Evolutionary conservation across 2,888 invertebrate species (phyloP).

Genomic region (Mantis religiosa): DNA sequence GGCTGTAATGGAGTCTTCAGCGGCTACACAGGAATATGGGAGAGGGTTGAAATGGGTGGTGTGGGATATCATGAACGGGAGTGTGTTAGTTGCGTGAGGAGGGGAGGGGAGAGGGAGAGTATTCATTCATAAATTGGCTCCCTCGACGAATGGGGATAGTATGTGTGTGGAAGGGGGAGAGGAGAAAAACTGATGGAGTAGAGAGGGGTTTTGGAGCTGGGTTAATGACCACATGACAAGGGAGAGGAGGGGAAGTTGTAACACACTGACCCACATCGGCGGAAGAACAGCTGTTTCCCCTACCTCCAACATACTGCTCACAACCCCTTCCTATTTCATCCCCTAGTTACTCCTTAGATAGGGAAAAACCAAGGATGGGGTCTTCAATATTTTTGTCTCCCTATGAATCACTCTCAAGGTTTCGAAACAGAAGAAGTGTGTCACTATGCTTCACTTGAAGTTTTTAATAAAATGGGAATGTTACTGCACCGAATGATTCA

Average conservation of each 20-base stretch:
- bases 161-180: background rate
- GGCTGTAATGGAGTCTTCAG: background rate
- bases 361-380: background rate
- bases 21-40: background rate
- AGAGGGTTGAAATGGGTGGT: background rate
- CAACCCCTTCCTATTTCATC: background rate
- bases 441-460: too few relatives aligned
- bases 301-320: background rate
- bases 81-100: background rate
- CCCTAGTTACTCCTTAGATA: background rate
- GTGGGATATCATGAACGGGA: background rate
- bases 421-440: background rate
- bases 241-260: conserved; percentile 14
- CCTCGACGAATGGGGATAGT: background rate
- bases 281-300: background rate
- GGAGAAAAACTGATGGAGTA: background rate
- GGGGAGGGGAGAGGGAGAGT: background rate
- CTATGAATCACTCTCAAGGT: background rate
- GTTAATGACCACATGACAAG: conserved; percentile 27
- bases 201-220: background rate
- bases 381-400: background rate
- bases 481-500: too few relatives aligned
- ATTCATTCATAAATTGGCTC: conserved; percentile 27
- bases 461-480: too few relatives aligned
- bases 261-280: conserved; percentile 23